Percentiles rank a stretch among this genome's conserved stretches.
Conservation (phyloP, 2,113 vertebrate genomes). For the Willisornis vidua region DNA sequence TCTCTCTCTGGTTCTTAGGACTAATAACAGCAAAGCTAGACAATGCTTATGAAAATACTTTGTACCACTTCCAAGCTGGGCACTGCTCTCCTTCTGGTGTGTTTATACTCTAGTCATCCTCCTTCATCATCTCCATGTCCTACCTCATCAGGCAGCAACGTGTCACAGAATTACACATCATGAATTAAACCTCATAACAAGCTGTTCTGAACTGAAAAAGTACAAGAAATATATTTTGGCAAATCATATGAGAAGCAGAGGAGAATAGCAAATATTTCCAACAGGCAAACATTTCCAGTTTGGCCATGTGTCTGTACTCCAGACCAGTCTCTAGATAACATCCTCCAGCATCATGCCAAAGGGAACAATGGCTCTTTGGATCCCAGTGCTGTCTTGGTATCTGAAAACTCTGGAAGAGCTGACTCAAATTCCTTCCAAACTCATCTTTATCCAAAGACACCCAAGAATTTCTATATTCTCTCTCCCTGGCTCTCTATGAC, state of each 20-base stretch:
- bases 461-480: neutral
- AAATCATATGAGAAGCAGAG: neutral
- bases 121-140: neutral
- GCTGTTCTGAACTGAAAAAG: neutral
- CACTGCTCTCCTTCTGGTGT: neutral
- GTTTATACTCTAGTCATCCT: neutral
- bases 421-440: neutral
- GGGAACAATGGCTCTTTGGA: neutral
- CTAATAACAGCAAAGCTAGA: neutral
- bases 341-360: neutral
- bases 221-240: constrained; percentile 37
- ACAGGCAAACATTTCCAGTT: neutral
- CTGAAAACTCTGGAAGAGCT: neutral
- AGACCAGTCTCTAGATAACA: neutral
- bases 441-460: neutral
- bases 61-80: constrained; percentile 2
- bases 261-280: constrained; percentile 31
- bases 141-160: constrained; percentile 14
- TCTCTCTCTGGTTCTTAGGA: neutral
- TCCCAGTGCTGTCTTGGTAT: neutral
- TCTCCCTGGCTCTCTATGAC: neutral
- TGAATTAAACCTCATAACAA: neutral
- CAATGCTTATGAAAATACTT: neutral
- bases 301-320: neutral
- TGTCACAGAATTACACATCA: constrained; percentile 12